phyloP scores from a whole-genome alignment of 2,888 invertebrate species.

The Heliconius cydno region DNA sequence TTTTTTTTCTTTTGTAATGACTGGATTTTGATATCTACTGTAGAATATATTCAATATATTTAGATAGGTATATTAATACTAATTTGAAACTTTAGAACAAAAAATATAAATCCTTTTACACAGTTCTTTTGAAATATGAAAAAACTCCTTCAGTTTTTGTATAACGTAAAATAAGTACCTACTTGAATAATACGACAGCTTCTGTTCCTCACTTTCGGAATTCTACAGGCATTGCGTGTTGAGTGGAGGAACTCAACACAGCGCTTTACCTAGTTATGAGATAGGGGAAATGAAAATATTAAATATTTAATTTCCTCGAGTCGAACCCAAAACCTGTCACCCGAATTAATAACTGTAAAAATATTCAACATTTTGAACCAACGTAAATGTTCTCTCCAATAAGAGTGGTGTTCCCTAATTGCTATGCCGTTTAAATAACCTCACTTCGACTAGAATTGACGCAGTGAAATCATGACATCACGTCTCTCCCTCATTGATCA shows the following conservation, averaged over 20 bases:
- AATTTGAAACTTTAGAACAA: background rate
- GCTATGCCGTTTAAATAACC: constrained; percentile 48
- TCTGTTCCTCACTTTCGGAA: no score
- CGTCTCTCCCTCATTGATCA: constrained; percentile 60
- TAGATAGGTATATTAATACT: background rate
- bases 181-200: no score
- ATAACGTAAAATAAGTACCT: no score
- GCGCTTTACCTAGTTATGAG: no score
- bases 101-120: background rate
- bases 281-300: no score
- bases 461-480: constrained; percentile 56
- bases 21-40: background rate
- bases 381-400: constrained; percentile 3
- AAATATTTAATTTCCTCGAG: no score
- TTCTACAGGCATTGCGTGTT: no score
- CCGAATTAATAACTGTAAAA: background rate
- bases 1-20: background rate
- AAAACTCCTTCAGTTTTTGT: background rate
- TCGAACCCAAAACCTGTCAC: no score
- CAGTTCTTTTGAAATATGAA: background rate
- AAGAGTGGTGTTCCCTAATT: constrained; percentile 12
- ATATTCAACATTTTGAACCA: background rate
- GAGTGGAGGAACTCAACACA: no score
- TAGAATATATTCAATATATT: background rate
- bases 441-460: constrained; percentile 54